These are phyloP conservation scores for Schrankia costaestrigalis DNA, from an alignment of 2,888 invertebrate genomes.

Conservation along the genomic window DNA sequence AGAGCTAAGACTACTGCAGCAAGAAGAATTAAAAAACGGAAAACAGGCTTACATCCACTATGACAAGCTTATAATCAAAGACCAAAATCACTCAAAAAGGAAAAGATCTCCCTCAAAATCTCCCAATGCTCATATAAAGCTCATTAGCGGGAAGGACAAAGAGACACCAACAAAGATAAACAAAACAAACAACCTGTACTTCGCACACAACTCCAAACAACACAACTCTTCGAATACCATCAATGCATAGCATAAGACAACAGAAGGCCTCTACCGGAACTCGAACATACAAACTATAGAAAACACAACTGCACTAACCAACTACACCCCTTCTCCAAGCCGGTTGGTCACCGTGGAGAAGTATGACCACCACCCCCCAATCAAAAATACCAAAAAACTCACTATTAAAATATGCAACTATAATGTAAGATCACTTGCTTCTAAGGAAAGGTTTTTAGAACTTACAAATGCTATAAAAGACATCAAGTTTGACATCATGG, in stretches of 20 bases:
- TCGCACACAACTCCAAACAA: no score
- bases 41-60: constrained; percentile 4
- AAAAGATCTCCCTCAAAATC: background rate
- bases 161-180: no score
- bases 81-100: background rate
- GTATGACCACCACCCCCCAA: background rate
- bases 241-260: background rate
- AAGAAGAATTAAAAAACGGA: constrained; percentile 9
- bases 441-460: background rate
- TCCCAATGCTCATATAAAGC: background rate
- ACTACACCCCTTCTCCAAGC: background rate
- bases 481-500: background rate
- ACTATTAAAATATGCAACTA: background rate
- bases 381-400: background rate
- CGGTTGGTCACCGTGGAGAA: background rate
- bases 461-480: background rate
- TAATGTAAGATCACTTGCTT: background rate
- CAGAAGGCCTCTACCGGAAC: background rate
- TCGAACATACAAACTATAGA: background rate
- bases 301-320: background rate
- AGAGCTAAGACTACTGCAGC: constrained; percentile 4
- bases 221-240: no score
- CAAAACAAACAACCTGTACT: no score
- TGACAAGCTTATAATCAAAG: constrained; percentile 4
- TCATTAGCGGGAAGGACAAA: no score